Conservation (phyloP, 1,140 invertebrate genomes). For the Ephestia elutella region DNA sequence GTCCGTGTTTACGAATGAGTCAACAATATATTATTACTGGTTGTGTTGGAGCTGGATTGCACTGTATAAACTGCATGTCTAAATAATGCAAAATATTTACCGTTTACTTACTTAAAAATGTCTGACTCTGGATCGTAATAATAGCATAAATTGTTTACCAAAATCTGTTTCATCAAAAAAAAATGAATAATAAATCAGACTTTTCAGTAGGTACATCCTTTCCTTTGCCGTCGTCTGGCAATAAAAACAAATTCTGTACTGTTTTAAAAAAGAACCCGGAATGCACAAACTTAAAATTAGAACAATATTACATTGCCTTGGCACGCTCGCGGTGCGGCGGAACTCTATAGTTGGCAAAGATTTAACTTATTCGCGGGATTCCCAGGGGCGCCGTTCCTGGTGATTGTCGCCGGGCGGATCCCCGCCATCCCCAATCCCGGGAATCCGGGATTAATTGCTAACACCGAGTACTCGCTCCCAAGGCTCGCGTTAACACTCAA, state of each 20-base stretch:
- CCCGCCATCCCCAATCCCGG: constrained; percentile 20
- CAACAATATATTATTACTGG: too few relatives aligned
- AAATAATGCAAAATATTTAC: too few relatives aligned
- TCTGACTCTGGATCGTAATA: too few relatives aligned
- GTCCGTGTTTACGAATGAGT: too few relatives aligned
- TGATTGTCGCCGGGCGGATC: constrained; percentile 65
- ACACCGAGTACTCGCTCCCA: constrained; percentile 52
- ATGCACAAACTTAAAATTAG: constrained; percentile 23
- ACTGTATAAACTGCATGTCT: too few relatives aligned
- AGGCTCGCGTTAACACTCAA: constrained; percentile 47
- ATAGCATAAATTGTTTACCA: too few relatives aligned
- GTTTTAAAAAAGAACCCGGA: constrained; percentile 9
- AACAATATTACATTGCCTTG: constrained; percentile 36
- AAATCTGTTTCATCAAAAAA: too few relatives aligned
- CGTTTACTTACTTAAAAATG: too few relatives aligned
- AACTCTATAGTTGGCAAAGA: constrained; percentile 59
- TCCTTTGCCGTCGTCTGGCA: background rate
- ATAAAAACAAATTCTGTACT: constrained; percentile 2
- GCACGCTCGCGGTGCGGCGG: constrained; percentile 13
- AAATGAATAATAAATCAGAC: too few relatives aligned
- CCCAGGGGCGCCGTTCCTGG: constrained; percentile 58
- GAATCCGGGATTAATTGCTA: constrained; percentile 61
- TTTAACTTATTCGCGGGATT: constrained; percentile 57
- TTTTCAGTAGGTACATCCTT: too few relatives aligned
- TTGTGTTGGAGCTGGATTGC: too few relatives aligned